phyloP scores from a whole-genome alignment of 2,888 invertebrate genomes.

The Drosophila macrothrix region DNA sequence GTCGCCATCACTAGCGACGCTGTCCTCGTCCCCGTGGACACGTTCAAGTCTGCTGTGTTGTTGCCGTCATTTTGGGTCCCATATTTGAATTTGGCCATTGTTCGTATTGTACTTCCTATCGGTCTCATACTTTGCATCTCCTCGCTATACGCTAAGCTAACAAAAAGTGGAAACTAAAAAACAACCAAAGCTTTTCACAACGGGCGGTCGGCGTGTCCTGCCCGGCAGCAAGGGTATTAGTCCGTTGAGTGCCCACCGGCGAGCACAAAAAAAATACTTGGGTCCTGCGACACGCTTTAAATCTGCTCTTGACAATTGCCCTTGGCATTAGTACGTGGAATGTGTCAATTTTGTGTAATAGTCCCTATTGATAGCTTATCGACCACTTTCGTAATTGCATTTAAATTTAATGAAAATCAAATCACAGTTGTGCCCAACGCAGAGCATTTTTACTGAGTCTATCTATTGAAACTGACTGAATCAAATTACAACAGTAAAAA shows the following conservation, averaged over 20 bases:
- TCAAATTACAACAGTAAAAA: background rate
- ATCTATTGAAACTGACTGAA: background rate
- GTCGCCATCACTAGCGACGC: conserved; percentile 30
- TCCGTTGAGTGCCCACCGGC: conserved; percentile 23
- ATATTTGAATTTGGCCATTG: conserved; percentile 43
- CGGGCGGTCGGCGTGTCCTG: conserved; percentile 34
- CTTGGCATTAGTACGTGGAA: conserved; percentile 4
- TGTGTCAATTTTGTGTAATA: conserved; percentile 45
- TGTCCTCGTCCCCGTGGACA: conserved; percentile 17
- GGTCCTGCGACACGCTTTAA: conserved; percentile 31
- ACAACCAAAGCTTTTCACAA: conserved; percentile 34
- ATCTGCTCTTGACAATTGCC: conserved; percentile 44
- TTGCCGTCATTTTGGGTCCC: conserved; percentile 38
- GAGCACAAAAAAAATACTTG: conserved; percentile 2
- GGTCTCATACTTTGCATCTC: conserved; percentile 20
- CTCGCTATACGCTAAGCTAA: conserved; percentile 9
- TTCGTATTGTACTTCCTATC: conserved; percentile 42
- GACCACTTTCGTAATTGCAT: conserved; percentile 48
- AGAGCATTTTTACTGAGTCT: conserved; percentile 5
- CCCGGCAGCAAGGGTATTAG: conserved; percentile 22
- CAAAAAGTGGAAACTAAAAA: conserved; percentile 23
- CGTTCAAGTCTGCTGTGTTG: conserved; percentile 20
- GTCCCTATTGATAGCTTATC: conserved; percentile 19
- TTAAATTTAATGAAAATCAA: conserved; percentile 51
- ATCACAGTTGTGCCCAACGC: conserved; percentile 29